Evolutionary conservation across 2,113 vertebrate species (phyloP).

Genomic region (Platichthys flesus): DNA sequence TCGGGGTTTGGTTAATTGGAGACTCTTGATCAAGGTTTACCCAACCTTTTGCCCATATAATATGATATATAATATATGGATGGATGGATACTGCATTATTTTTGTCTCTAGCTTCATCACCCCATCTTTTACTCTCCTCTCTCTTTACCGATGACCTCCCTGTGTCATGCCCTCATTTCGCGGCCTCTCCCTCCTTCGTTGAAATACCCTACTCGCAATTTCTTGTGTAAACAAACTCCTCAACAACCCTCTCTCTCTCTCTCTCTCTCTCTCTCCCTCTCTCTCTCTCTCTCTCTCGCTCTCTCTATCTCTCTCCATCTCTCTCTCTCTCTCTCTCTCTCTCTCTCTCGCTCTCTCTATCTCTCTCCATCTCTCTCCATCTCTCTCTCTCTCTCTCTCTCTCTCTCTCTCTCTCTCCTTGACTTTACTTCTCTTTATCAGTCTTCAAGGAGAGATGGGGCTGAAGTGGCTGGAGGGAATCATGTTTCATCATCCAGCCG

Average conservation of each 20-base stretch:
- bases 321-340: conserved; percentile 36
- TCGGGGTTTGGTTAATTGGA: no score
- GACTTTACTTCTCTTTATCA: conserved; percentile 69
- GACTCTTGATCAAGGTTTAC: no score
- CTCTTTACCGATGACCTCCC: neutral
- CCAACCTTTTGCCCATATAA: no score
- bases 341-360: no score
- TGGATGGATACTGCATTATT: neutral
- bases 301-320: no score
- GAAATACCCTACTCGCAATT: conserved; percentile 49
- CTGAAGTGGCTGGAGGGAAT: conserved; percentile 65
- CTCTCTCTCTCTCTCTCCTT: conserved; percentile 58
- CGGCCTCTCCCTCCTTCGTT: conserved; percentile 37
- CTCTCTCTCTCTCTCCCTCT: conserved; percentile 53
- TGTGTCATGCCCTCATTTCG: conserved; percentile 11
- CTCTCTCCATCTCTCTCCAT: neutral
- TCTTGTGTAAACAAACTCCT: conserved; percentile 68
- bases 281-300: no score
- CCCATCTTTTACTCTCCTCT: neutral
- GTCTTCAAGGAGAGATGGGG: conserved; percentile 66
- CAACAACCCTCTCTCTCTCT: conserved; percentile 18
- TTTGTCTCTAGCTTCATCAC: neutral
- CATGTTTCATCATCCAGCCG: conserved; percentile 72
- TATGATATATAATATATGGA: no score
- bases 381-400: neutral